Conservation (phyloP, 2,888 invertebrate species). For the Unio delphinus region DNA sequence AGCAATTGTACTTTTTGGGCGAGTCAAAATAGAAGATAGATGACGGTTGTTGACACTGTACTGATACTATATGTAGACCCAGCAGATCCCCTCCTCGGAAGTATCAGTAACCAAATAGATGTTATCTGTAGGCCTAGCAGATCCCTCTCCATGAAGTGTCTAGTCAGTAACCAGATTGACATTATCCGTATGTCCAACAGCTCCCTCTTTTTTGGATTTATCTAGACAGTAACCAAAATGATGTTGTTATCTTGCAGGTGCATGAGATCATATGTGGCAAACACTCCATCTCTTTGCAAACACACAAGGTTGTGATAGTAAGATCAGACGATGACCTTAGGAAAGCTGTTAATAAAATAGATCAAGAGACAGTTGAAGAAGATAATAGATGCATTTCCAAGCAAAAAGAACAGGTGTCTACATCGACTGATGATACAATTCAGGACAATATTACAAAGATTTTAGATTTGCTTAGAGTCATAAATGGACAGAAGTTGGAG, state of each 20-base stretch:
- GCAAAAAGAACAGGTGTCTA: too few species aligned
- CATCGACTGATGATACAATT: not conserved
- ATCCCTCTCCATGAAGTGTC: too few species aligned
- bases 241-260: not conserved
- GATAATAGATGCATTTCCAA: too few species aligned
- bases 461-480: not conserved
- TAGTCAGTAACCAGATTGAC: too few species aligned
- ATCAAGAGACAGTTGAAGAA: not conserved
- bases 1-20: too few species aligned
- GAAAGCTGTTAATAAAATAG: not conserved
- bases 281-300: not conserved
- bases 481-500: not conserved
- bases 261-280: not conserved
- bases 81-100: not conserved
- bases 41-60: not conserved
- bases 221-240: not conserved
- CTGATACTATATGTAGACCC: not conserved
- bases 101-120: conserved; percentile 1
- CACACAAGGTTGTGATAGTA: conserved; percentile 1
- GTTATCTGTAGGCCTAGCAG: too few species aligned
- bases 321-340: not conserved
- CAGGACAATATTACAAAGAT: not conserved
- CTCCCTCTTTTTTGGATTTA: not conserved
- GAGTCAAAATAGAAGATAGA: not conserved
- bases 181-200: not conserved